Evolutionary conservation across 37 sponge, comb jelly and placozoan genomes (phyloP), one percentile per base, ranked within the genome.

Genomic region (Spongia lamella): DNA sequence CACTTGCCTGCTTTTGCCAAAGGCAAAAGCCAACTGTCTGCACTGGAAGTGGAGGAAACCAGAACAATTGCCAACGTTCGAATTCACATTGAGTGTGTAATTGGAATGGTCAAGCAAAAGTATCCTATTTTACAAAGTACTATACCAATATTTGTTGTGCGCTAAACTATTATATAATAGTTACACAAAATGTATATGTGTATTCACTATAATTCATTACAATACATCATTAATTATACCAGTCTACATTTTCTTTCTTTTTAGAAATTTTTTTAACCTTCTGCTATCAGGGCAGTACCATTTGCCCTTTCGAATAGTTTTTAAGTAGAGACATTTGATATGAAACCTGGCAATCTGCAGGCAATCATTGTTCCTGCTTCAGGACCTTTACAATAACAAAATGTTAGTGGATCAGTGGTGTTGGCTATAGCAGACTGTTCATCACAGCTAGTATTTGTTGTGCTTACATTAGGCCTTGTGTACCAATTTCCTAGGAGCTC

Each of bases 71-170:
- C 88, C 13, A 85, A 90, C 81, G 87, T 90, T 14, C 49, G 83
- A 15, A 90, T 90, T 17, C 91, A 90, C 54, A 87, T 90, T 0
- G 88, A 90, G 75, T 19, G 83, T 7, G 79, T 90, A 3, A 90
- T 90, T 31, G 88, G 87, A 14, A 27, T 6, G 29, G 75, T 90
- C 0, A 40, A 79, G 26, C 77, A 82, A 58, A 85, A 80, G 51
- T 89, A 80, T 32, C 26, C 70, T n/a, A 73, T 89, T 40, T 64
- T 89, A 14, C 59, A 65, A 20, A 51, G 53, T 7, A 89, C 86
- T 36, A 39, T 71, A 24, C 83, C 78, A 27, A 70, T 84, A 38
- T n/a, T n/a, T n/a, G n/a, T n/a, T n/a, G n/a, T n/a, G n/a, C n/a
- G n/a, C n/a, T n/a, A n/a, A n/a, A n/a, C n/a, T n/a, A n/a, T n/a